These are phyloP conservation scores for Turritopsis rubra DNA, from an alignment of 30 jellyfish, hydroid and myxozoan genomes.

Conservation along the genomic window DNA sequence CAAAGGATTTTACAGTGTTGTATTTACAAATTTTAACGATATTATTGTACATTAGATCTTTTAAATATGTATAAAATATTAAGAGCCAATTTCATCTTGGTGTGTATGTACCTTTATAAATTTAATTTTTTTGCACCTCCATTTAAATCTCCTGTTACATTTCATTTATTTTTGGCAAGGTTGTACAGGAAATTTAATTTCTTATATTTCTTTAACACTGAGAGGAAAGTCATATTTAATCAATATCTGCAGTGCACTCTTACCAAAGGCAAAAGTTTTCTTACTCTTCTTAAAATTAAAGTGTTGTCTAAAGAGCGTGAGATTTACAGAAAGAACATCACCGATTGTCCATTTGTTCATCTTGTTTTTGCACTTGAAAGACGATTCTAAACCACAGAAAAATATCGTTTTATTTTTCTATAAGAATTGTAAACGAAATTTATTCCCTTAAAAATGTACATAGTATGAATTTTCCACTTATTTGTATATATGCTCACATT, in stretches of 20 bases:
- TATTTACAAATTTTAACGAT: background rate
- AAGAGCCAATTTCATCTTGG: background rate
- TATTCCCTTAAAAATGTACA: background rate
- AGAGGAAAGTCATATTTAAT: background rate
- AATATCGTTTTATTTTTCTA: conserved; percentile 1
- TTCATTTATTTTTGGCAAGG: background rate
- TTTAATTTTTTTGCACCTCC: background rate
- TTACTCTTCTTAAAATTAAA: background rate
- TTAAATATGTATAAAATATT: background rate
- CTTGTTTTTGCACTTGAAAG: background rate
- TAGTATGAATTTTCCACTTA: conserved; percentile 27
- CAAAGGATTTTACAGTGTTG: background rate
- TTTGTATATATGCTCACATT: conserved; percentile 23
- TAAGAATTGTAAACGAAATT: conserved; percentile 12
- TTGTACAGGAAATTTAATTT: background rate
- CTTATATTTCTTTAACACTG: background rate
- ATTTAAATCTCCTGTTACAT: background rate
- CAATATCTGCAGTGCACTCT: background rate
- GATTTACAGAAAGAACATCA: background rate
- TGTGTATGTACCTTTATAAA: background rate
- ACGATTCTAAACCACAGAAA: background rate
- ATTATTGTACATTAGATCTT: background rate
- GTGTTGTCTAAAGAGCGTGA: background rate
- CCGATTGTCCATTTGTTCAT: background rate
- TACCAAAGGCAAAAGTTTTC: no score